Base-by-base conservation (phyloP, 2,113 vertebrate genomes). In the Muntiacus muntjak region DNA sequence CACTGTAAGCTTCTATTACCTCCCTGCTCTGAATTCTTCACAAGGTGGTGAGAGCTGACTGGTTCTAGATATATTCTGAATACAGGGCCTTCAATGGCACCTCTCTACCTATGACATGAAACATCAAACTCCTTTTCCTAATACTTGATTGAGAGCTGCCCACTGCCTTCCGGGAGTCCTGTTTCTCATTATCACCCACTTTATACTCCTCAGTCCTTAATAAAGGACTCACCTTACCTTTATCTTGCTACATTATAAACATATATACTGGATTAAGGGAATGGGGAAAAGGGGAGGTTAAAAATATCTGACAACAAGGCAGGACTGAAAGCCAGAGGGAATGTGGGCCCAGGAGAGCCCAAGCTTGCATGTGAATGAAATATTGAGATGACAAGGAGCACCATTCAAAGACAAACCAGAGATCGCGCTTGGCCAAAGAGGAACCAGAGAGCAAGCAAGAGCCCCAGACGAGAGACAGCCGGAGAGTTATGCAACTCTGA, bases 361-460 rank as follows among this genome's bases (percentile, higher is more conserved):
- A 52, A 30, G 23, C 13, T 9, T 33, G 28, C 0, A 3, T 10
- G 7, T 8, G 40, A 84, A 28, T 25, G 47, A 87, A 30, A 54
- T 33, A 12, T 2, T 8, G 2, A 54, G 45, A n/a, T 1, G 6
- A 50, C 21, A 15, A 36, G 43, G 0, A 30, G 57, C 50, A 2
- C 33, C 30, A 12, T 10, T 6, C 5, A 3, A 67, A 33, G 17
- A 76, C 30, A 83, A 62, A 45, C 26, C 7, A 90, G 26, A 55
- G 60, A 16, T 0, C 0, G 5, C 26, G 52, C 17, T 17, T 7
- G 54, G 45, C 43, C 1, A 16, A 23, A 50, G 25, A 57, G 74
- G 67, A 30, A 17, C 19, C 45, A 89, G 50, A 5, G 3, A 17
- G 52, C 36, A 19, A 33, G 25, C 17, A 25, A 58, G 82, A 57